phyloP scores from a whole-genome alignment of 2,888 invertebrate genomes.

The Phortica okadai region DNA sequence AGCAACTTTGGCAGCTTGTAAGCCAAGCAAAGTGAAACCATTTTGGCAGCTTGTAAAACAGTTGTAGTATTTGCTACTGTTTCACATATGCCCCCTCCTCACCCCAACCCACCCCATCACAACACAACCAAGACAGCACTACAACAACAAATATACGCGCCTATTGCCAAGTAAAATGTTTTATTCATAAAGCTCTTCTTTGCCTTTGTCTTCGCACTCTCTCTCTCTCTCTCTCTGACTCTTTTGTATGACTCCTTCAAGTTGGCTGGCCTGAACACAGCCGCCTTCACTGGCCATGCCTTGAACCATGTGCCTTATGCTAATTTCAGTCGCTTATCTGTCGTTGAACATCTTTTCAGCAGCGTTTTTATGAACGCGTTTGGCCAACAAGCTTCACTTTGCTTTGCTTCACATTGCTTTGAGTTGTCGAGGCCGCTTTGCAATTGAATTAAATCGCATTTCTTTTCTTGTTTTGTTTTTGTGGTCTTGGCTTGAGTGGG shows the following conservation, averaged over 20 bases:
- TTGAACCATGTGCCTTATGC: constrained; percentile 53
- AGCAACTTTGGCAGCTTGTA: constrained; percentile 3
- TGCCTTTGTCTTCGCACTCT: constrained; percentile 43
- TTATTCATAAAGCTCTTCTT: constrained; percentile 64
- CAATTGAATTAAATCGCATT: constrained; percentile 15
- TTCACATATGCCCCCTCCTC: constrained; percentile 40
- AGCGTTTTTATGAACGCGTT: constrained; percentile 50
- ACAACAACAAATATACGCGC: constrained; percentile 32
- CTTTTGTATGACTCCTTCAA: neutral
- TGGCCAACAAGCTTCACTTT: constrained; percentile 1
- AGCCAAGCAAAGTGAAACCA: constrained; percentile 47
- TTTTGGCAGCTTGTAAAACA: constrained; percentile 67
- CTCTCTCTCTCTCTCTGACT: constrained; percentile 27
- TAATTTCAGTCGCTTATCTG: constrained; percentile 64
- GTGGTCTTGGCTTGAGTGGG: neutral
- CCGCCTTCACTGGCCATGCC: neutral
- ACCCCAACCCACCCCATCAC: neutral
- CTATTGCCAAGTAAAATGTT: constrained; percentile 54
- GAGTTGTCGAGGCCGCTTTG: neutral
- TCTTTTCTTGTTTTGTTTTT: neutral
- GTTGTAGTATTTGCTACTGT: constrained; percentile 65
- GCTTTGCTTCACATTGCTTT: neutral
- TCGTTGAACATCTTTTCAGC: constrained; percentile 60
- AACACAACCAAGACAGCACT: neutral
- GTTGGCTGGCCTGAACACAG: constrained; percentile 2